A percentile compares a stretch with the other conserved stretches of the same genome.
phyloP scores from a whole-genome alignment of 2,113 vertebrate genomes.

The Ailuropoda melanoleuca region DNA sequence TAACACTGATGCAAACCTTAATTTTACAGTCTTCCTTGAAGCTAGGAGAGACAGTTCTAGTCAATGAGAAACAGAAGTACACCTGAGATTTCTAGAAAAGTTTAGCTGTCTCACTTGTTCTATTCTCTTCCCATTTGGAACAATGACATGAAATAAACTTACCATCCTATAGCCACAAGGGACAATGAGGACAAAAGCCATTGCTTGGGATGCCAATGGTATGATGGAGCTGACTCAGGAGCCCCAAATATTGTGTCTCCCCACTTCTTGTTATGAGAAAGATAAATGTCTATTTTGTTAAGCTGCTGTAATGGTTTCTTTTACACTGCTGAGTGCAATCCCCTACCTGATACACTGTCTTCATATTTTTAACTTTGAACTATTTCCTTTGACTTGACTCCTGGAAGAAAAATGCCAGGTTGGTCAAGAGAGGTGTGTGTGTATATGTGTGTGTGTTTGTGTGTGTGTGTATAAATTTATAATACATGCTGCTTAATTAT shows the following conservation, averaged over 20 bases:
- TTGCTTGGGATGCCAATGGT: neutral
- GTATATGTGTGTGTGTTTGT: too few species aligned
- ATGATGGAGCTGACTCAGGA: neutral
- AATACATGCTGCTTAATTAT: neutral
- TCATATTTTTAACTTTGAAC: neutral
- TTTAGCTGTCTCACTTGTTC: neutral
- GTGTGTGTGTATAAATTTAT: neutral
- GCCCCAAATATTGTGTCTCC: neutral
- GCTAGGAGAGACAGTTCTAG: neutral
- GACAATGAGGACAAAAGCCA: neutral
- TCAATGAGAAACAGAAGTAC: neutral
- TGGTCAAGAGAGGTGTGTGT: neutral
- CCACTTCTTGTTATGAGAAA: neutral
- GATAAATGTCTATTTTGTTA: neutral
- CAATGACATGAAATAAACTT: neutral
- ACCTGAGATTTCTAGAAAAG: neutral
- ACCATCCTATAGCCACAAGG: neutral
- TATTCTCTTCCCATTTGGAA: neutral
- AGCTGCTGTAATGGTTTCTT: neutral
- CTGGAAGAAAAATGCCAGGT: neutral
- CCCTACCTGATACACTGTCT: neutral
- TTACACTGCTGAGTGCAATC: neutral
- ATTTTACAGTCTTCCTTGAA: neutral
- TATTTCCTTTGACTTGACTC: constrained; percentile 18
- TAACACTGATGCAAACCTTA: neutral